A percentile compares a stretch with the other conserved stretches of the same genome.
Conservation (phyloP, 2,797 vertebrate genomes). For the Oryzias sinensis region DNA sequence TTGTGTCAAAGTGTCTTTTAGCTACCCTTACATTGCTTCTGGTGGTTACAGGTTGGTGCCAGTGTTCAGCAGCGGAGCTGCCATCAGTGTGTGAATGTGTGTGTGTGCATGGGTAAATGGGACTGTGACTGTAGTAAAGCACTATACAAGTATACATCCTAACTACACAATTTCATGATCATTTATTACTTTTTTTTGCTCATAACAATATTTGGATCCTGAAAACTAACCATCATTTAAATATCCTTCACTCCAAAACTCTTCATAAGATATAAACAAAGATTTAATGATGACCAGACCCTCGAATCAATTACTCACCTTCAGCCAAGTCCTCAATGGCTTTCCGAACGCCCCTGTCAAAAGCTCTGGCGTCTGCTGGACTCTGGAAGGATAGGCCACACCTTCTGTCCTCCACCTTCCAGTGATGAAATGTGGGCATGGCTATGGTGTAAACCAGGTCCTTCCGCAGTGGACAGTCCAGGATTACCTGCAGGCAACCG, state of each 20-base stretch:
- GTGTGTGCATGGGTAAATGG: too few species aligned
- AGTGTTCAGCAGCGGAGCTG: too few species aligned
- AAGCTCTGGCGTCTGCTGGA: constrained; percentile 95
- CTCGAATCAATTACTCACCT: constrained; percentile 71
- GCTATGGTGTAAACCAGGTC: constrained; percentile 97
- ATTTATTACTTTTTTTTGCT: too few species aligned
- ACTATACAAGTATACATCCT: too few species aligned
- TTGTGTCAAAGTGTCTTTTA: too few species aligned
- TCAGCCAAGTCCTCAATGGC: constrained; percentile 97
- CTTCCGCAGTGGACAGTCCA: constrained; percentile 96
- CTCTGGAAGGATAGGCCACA: constrained; percentile 97
- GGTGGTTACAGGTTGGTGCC: too few species aligned
- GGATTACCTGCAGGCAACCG: constrained; percentile 82
- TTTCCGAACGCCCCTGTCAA: constrained; percentile 96
- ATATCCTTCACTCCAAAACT: neutral
- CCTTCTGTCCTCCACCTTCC: constrained; percentile 95
- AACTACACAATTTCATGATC: too few species aligned
- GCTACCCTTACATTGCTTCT: too few species aligned
- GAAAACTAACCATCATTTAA: neutral
- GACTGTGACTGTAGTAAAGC: too few species aligned
- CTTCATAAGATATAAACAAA: neutral
- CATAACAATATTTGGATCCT: too few species aligned
- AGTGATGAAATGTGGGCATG: constrained; percentile 97
- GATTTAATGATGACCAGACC: neutral
- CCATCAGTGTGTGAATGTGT: too few species aligned